Evolutionary conservation across 1,140 invertebrate species (phyloP).

Genomic region (Euborellia annulipes): DNA sequence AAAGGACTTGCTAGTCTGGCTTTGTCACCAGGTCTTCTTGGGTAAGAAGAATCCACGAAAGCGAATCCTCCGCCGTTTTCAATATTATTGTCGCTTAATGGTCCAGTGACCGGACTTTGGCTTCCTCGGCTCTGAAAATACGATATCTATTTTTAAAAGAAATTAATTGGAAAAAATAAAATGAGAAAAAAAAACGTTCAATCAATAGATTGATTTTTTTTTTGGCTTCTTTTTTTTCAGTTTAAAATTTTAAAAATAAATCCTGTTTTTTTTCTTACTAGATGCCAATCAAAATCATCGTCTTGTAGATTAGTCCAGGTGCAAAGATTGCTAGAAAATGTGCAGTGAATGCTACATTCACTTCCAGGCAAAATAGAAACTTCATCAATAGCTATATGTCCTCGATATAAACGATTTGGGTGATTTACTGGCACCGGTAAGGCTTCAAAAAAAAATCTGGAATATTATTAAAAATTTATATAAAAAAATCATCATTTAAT

Average conservation of each 20-base stretch:
- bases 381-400: slow-evolving; percentile 32
- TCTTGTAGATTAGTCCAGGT: slow-evolving; percentile 30
- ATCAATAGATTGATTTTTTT: neutral
- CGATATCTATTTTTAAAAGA: neutral
- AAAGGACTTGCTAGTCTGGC: slow-evolving; percentile 30
- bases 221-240: neutral
- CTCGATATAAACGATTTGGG: slow-evolving; percentile 25
- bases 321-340: slow-evolving; percentile 33
- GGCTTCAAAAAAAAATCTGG: too few species aligned
- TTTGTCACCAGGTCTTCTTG: slow-evolving; percentile 30
- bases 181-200: neutral
- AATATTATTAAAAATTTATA: too few species aligned
- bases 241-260: neutral
- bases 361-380: slow-evolving; percentile 22
- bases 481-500: too few species aligned
- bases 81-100: slow-evolving; percentile 28
- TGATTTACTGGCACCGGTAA: slow-evolving; percentile 21
- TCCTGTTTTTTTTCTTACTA: slow-evolving; percentile 18
- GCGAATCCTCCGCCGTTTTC: slow-evolving; percentile 32
- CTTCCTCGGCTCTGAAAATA: slow-evolving; percentile 26
- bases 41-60: slow-evolving; percentile 34
- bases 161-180: neutral
- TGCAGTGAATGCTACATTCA: slow-evolving; percentile 28
- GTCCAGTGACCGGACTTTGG: slow-evolving; percentile 30
- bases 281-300: slow-evolving; percentile 33